Base-by-base conservation (phyloP, 64 coral and sea anemone genomes). In the Orbicella faveolata region DNA sequence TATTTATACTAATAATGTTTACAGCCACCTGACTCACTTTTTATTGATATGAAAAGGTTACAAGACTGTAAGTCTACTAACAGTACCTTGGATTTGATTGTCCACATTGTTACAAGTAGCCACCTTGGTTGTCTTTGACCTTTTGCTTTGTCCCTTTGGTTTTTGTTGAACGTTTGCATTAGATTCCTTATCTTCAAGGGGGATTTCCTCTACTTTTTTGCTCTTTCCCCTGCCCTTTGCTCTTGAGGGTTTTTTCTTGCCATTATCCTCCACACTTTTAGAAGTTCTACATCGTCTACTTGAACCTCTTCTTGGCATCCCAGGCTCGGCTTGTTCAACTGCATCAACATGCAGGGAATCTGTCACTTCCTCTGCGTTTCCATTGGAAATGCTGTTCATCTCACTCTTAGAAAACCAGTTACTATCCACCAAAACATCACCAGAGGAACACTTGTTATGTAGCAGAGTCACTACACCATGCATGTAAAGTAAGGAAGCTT, bases 181-280 rank as follows among this genome's bases (percentile, higher is more conserved):
- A 83, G 77, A 70, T 23, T 95, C 33, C 25, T 83, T 53, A 68
- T 16, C 33, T 74, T 95, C 79, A 34, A 34, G 11, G 11, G 33
- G 4, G 12, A 19, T 34, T 53, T 89, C 89, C 23, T 79, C 62
- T 19, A 23, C 51, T 69, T 89, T 89, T n/a, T 85, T 88, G 10
- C 78, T 19, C 76, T 61, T 88, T 54, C 94, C 77, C 51, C 89
- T 89, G 37, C 70, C 64, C 52, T 61, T 88, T 10, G 82, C 74
- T 88, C 74, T 92, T n/a, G 54, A 59, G 18, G 87, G 35, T 57
- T 70, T 90, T 82, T 77, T 63, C 66, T 34, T 25, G 16, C 21
- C 75, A 21, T 69, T 36, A 59, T 89, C 76, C 19, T 75, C 78
- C 21, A n/a, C 7, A 8, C 20, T 34, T 64, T 79, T 90, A 70